Evolutionary conservation across 2,113 vertebrate genomes (phyloP), one percentile per base, ranked within the genome.

Genomic region (Pseudonaja textilis): DNA sequence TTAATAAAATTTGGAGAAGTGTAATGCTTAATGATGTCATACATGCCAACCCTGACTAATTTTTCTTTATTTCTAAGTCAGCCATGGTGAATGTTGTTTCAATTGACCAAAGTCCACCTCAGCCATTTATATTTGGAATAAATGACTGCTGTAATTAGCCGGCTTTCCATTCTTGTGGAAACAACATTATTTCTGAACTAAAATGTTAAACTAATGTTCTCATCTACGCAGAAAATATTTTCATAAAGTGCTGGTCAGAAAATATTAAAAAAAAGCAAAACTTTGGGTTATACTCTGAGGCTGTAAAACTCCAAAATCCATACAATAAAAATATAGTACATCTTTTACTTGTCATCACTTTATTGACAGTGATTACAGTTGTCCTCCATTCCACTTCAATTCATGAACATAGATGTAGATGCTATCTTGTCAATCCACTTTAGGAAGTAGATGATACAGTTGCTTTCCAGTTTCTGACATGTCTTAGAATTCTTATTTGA

Each of bases 401-500:
- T 22, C 69, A 45, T 11, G 52, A 39, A 42, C 56, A 29, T 56
- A 91, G 23, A 20, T 26, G 12, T 22, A 16, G n/a, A 87, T 42
- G 16, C 23, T 87, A 42, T 34, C 55, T 57, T 50, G 26, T 86
- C 74, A 89, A 11, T 85, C 6, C 26, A 59, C n/a, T 61, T 86
- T 52, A 39, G 57, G 45, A 90, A 61, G 20, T 59, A n/a, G 74
- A 89, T 89, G 26, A n/a, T 61, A 23, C 52, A 52, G 45, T 45
- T 45, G 45, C 45, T 45, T 85, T 85, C 29, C 29, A 61, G 23
- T 85, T 26, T 85, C 29, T 93, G 88, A 52, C 74, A 52, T 92
- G 59, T 29, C 87, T 87, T 22, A 91, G 88, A 87, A 96, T 54
- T 93, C 94, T 34, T 90, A 91, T 57, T 91, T 93, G 93, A 64